phyloP scores from a whole-genome alignment of 2,113 vertebrate genomes.

The Cettia cetti region DNA sequence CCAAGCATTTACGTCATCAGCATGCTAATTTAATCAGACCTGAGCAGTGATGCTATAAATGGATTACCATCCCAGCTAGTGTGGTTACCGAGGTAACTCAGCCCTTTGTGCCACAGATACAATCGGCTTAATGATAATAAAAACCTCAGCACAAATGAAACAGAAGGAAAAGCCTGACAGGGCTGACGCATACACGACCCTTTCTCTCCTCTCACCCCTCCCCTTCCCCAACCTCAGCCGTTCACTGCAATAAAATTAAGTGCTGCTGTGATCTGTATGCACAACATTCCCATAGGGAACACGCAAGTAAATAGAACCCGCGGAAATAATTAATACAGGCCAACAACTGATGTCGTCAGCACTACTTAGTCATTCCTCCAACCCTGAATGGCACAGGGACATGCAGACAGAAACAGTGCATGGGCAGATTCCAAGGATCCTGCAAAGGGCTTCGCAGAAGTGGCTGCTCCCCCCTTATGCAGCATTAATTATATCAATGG shows the following conservation, averaged over 20 bases:
- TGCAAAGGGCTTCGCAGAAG: not conserved
- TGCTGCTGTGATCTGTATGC: constrained; percentile 45
- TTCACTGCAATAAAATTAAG: constrained; percentile 56
- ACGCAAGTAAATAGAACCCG: constrained; percentile 19
- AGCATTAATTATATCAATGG: not conserved
- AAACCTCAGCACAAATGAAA: constrained; percentile 64
- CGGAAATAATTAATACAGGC: constrained; percentile 54
- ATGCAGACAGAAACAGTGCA: not conserved
- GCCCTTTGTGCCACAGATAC: constrained; percentile 69
- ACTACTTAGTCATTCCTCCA: constrained; percentile 40
- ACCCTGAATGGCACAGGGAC: not conserved
- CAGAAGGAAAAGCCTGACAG: constrained; percentile 59
- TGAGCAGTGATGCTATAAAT: constrained; percentile 62
- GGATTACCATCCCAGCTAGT: constrained; percentile 68
- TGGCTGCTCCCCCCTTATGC: not conserved
- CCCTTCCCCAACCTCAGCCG: not conserved
- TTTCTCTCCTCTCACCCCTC: constrained; percentile 6
- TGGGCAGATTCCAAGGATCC: not conserved
- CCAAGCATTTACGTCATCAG: constrained; percentile 63
- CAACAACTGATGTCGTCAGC: constrained; percentile 30
- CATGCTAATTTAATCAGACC: constrained; percentile 73
- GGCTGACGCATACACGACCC: constrained; percentile 44
- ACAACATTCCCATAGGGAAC: constrained; percentile 45
- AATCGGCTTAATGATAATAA: constrained; percentile 69
- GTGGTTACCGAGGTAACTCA: constrained; percentile 77